Evolutionary conservation across 2,888 invertebrate species (phyloP).

Genomic region (Merodon equestris): DNA sequence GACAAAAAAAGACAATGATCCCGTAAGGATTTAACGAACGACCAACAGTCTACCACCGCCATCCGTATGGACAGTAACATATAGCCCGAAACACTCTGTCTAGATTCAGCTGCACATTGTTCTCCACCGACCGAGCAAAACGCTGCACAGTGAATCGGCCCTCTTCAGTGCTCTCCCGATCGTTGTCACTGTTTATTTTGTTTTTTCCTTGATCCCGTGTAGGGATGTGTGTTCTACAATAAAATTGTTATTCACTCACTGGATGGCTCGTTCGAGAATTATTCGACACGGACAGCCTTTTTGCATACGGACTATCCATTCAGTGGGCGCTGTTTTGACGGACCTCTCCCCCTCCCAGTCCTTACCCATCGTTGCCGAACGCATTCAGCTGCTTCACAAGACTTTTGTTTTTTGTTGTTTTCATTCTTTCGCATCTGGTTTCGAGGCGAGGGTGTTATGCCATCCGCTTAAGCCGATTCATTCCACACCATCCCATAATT

Average conservation of each 20-base stretch:
- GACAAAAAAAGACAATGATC: conserved; percentile 47
- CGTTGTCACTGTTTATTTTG: no score
- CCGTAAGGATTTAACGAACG: conserved; percentile 51
- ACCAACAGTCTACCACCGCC: conserved; percentile 31
- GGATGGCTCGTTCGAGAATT: conserved; percentile 35
- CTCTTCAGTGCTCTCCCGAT: no score
- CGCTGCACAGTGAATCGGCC: conserved; percentile 2
- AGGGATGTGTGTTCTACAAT: conserved; percentile 44
- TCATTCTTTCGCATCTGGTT: no score
- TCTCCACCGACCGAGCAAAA: no score
- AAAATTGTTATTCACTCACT: conserved; percentile 54
- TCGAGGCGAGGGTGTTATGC: no score
- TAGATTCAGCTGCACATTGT: conserved; percentile 42
- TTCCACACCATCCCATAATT: conserved; percentile 43
- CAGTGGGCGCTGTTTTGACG: not conserved
- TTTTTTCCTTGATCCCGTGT: no score
- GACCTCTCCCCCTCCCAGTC: conserved; percentile 19
- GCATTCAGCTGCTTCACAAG: conserved; percentile 1
- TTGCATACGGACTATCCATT: conserved; percentile 43
- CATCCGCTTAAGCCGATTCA: conserved; percentile 31
- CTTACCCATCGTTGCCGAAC: not conserved
- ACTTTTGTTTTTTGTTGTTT: conserved; percentile 36
- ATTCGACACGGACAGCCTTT: conserved; percentile 47
- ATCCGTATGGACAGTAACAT: conserved; percentile 20
- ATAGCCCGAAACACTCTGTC: conserved; percentile 31